phyloP scores from a whole-genome alignment of 2,113 vertebrate species.

The Rhea pennata region DNA sequence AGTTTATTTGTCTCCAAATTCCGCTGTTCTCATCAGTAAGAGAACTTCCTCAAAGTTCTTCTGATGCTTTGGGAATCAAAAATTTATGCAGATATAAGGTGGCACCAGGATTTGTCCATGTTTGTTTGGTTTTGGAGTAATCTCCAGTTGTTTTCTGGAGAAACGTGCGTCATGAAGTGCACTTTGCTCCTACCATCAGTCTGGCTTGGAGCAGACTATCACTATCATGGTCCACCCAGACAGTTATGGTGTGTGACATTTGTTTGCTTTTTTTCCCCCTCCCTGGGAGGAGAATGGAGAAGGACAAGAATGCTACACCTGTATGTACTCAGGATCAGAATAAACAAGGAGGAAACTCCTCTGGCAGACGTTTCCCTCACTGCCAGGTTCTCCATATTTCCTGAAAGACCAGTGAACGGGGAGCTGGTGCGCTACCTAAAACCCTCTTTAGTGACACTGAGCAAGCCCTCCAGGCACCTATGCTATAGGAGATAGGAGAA shows the following conservation, averaged over 20 bases:
- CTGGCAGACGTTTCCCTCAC: background rate
- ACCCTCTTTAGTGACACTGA: background rate
- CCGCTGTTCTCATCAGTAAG: background rate
- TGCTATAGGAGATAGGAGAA: background rate
- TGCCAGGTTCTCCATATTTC: background rate
- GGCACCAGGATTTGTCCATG: background rate
- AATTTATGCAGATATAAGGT: background rate
- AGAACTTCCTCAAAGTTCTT: background rate
- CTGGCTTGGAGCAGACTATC: background rate
- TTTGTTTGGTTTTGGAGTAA: background rate
- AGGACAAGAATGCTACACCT: background rate
- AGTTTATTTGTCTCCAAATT: background rate
- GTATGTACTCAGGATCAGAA: background rate
- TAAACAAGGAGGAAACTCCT: background rate
- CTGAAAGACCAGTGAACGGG: background rate
- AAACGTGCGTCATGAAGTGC: background rate
- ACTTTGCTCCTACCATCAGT: background rate
- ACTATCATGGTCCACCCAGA: background rate
- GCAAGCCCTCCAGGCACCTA: background rate
- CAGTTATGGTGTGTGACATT: rapidly evolving
- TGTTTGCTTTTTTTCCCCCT: background rate
- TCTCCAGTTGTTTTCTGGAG: background rate
- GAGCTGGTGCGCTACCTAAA: background rate
- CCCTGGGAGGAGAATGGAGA: background rate
- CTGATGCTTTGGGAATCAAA: background rate